Evolutionary conservation across 30 jellyfish, hydroid and myxozoan species (phyloP), one percentile per base, ranked within the genome.

Genomic region (Pseudorhiza aurosa): DNA sequence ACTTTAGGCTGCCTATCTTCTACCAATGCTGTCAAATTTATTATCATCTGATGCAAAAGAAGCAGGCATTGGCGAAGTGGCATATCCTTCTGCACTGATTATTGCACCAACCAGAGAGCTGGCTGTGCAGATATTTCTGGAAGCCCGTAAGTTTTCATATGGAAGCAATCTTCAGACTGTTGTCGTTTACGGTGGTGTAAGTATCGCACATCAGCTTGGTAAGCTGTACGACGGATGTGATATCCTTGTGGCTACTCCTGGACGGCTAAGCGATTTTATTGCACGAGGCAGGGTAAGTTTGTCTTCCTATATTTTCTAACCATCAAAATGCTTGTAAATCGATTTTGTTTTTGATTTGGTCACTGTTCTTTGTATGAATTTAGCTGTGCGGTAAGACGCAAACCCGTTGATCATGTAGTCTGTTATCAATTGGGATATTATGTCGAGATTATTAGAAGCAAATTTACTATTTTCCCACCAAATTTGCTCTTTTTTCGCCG

Each of bases 161-260:
- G 95, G 95, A 7, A 82, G 96, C 64, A 10, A 29, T 10, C 58
- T 85, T 24, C 89, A 82, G 19, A 91, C 96, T n/a, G 93, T 84
- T 35, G 98, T 92, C 15, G 57, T 85, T 19, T 92, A 92, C 67
- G 98, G 98, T 50, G 98, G 98, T 31, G 98, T 92, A 29, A 58
- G 83, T 45, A 96, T 92, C 27, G 63, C 88, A 10, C 88, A 92
- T 85, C 98, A 92, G 58, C 77, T 92, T 21, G 87, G 95, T 1
- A 87, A 69, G 47, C 43, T 92, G 15, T 57, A 65, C 40, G 83
- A 71, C 37, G 98, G 98, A 6, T 79, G 96, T 49, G 94, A 92
- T 73, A 33, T 92, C 5, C 86, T 92, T 39, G 96, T 92, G 12
- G 98, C 95, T 35, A 92, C 98, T n/a, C 98, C 98, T 42, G 98